phyloP scores from a whole-genome alignment of 1,140 invertebrate genomes.

The fruit fly (Drosophila melanogaster) region DNA sequence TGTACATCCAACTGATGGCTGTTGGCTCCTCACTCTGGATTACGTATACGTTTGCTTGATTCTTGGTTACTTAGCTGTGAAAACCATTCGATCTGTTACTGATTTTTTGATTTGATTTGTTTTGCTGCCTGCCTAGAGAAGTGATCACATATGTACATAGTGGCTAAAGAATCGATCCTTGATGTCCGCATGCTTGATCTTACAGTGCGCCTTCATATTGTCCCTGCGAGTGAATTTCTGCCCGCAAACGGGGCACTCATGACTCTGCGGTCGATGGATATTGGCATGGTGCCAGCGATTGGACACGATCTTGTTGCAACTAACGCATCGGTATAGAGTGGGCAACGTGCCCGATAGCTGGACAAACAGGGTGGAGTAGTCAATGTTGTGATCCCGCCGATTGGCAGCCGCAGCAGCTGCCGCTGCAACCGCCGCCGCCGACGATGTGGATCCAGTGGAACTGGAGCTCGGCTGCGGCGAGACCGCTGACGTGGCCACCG shows the following conservation, averaged over 20 bases:
- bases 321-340: constrained; percentile 82
- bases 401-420: constrained; percentile 75
- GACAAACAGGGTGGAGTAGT: constrained; percentile 83
- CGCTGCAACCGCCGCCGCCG: constrained; percentile 39
- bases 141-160: constrained; percentile 85
- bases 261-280: constrained; percentile 89
- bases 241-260: constrained; percentile 88
- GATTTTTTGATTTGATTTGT: constrained; percentile 27
- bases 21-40: constrained; percentile 44
- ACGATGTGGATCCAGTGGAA: constrained; percentile 54
- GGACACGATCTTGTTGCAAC: constrained; percentile 89
- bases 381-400: constrained; percentile 83
- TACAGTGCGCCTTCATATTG: constrained; percentile 89
- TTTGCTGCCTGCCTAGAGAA: constrained; percentile 84
- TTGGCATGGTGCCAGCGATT: constrained; percentile 90
- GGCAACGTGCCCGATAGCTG: constrained; percentile 82
- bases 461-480: constrained; percentile 64
- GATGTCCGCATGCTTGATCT: constrained; percentile 88
- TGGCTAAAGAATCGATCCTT: constrained; percentile 85
- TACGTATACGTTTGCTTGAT: constrained; percentile 47
- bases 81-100: constrained; percentile 31
- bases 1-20: constrained; percentile 37
- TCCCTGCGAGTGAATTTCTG: constrained; percentile 89
- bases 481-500: constrained; percentile 23
- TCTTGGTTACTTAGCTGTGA: constrained; percentile 31